Evolutionary conservation across 2,888 invertebrate species (phyloP), one percentile per base, ranked within the genome.

Genomic region (Lordiphosa fenestrarum): DNA sequence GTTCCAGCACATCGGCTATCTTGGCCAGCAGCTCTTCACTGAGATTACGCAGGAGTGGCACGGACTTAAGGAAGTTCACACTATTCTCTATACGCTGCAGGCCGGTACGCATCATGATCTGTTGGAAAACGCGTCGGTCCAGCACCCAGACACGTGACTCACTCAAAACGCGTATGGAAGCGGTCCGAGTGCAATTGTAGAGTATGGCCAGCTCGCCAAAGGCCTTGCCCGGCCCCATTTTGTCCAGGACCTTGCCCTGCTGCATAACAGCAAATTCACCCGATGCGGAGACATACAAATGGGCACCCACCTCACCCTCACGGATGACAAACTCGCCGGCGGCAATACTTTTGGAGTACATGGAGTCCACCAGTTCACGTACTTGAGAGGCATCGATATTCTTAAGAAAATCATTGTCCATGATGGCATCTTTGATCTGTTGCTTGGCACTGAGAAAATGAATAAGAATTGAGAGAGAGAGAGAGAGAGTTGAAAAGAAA

Each of bases 121-220:
- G 94, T 87, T 97, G 95, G 90, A 97, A 98, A 4, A 95, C 94
- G 13, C 93, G 91, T 61, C 97, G 91, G 87, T 98, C 97, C 82
- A 98, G 90, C 1, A 95, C 95, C 98, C 98, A 98, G 73, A 98
- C 93, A 82, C 93, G 93, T 7, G 96, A 94, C 71, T 94, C 92
- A 15, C 93, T 92, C 75, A 95, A 90, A 75, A 94, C 94, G 87
- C 93, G 91, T 67, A 98, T 94, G 1, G 96, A 95, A 1, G 97
- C 97, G 47, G 96, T 94, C 68, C 98, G 91, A 75, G 96, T 96
- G 68, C 97, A 97, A 89, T 98, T 98, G 89, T 98, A 98, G 15
- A 98, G 91, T 68, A 98, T 94, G 6, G 98, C 98, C 51, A 98
- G 91, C 90, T 98, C 98, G 0, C 98, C 98, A 90, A 98, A 92